Evolutionary conservation across 2,113 vertebrate species (phyloP).

Genomic region (Lagopus muta): DNA sequence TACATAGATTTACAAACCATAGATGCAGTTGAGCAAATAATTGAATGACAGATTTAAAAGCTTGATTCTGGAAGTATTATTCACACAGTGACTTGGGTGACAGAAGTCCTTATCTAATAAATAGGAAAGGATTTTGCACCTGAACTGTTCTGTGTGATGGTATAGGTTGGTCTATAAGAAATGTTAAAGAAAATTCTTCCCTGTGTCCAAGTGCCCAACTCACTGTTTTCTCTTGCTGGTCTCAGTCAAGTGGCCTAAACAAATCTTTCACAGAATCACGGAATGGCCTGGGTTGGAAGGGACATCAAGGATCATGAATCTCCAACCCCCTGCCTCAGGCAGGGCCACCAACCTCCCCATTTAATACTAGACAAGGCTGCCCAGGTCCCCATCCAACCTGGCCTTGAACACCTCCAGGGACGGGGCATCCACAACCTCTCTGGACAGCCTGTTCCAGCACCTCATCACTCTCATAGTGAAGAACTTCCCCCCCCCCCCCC

Average conservation of each 20-base stretch:
- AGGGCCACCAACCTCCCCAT: too few relatives aligned
- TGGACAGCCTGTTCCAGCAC: too few relatives aligned
- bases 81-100: background rate
- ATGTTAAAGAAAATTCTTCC: background rate
- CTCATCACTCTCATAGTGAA: too few relatives aligned
- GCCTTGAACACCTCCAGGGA: too few relatives aligned
- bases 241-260: background rate
- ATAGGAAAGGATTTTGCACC: background rate
- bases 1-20: background rate
- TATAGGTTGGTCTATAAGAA: fast-evolving
- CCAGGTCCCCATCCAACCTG: too few relatives aligned
- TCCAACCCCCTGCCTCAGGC: too few relatives aligned
- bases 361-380: too few relatives aligned
- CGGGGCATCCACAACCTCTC: too few relatives aligned
- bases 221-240: background rate
- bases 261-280: background rate
- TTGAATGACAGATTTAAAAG: background rate
- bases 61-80: background rate
- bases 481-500: too few relatives aligned
- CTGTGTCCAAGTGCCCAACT: background rate
- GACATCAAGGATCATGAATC: too few relatives aligned
- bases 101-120: background rate
- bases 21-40: background rate
- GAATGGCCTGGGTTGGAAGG: too few relatives aligned
- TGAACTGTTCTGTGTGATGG: background rate